Evolutionary conservation across 2,888 invertebrate species (phyloP).

Genomic region (Lithodes maja): DNA sequence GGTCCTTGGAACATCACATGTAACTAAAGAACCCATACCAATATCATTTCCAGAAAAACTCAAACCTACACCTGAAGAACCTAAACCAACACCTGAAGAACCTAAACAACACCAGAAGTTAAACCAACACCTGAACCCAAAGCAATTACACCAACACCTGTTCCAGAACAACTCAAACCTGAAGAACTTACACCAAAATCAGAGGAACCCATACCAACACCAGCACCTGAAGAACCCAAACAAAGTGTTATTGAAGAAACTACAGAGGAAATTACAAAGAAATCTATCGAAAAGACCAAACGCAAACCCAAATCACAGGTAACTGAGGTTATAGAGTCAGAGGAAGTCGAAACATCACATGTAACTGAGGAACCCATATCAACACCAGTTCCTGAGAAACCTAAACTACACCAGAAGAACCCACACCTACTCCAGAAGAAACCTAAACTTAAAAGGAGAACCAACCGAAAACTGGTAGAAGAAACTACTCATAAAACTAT

Average conservation of each 20-base stretch:
- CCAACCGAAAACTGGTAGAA: slow-evolving; percentile 21
- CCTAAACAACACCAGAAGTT: slow-evolving; percentile 3
- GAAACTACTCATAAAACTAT: neutral
- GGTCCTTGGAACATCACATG: neutral
- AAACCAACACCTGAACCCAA: neutral
- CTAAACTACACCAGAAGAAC: slow-evolving; percentile 29
- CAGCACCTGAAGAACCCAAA: neutral
- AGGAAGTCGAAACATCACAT: neutral
- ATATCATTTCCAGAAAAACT: neutral
- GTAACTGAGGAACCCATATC: slow-evolving; percentile 12
- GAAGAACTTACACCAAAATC: neutral
- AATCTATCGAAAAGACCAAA: no score
- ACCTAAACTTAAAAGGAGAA: neutral
- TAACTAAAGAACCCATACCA: slow-evolving; percentile 23
- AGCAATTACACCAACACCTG: neutral
- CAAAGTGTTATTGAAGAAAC: neutral
- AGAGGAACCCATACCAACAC: slow-evolving; percentile 11
- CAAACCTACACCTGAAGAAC: slow-evolving; percentile 19
- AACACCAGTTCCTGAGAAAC: neutral
- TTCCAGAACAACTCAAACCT: neutral
- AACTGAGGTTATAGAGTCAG: neutral
- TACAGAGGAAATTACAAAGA: neutral
- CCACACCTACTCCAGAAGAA: neutral
- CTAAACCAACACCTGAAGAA: slow-evolving; percentile 15
- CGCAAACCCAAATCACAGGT: no score